phyloP scores from a whole-genome alignment of 2,888 invertebrate genomes.

The Drosophila sordidula region DNA sequence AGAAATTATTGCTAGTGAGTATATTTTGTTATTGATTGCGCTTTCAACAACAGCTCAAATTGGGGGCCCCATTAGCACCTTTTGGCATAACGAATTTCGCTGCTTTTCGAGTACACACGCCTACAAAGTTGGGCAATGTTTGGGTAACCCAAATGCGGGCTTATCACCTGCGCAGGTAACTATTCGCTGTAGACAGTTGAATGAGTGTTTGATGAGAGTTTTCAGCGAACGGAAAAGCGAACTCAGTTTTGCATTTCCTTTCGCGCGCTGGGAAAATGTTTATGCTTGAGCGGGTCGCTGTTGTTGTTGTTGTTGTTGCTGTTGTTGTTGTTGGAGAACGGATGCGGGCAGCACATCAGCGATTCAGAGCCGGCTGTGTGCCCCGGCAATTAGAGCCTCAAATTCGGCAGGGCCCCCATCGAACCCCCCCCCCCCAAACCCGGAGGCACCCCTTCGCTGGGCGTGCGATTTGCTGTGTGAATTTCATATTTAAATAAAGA shows the following conservation, averaged over 20 bases:
- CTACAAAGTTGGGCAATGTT: constrained; percentile 52
- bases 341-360: background rate
- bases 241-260: constrained; percentile 9
- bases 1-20: too few species aligned
- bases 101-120: constrained; percentile 15
- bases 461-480: constrained; percentile 54
- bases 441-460: background rate
- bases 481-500: constrained; percentile 70
- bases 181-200: constrained; percentile 11
- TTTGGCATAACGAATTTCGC: constrained; percentile 19
- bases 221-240: constrained; percentile 7
- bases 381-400: constrained; percentile 63
- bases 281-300: constrained; percentile 44
- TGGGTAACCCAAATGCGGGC: constrained; percentile 55
- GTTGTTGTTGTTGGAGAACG: background rate
- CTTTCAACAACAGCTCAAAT: constrained; percentile 21
- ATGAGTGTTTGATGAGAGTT: background rate
- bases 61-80: constrained; percentile 43
- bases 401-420: constrained; percentile 34
- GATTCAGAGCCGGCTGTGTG: constrained; percentile 28
- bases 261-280: constrained; percentile 30
- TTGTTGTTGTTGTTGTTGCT: background rate
- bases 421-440: background rate
- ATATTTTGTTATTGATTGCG: too few species aligned
- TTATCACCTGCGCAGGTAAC: constrained; percentile 4